These are phyloP conservation scores for Caenorhabditis inopinata DNA, from an alignment of 1,140 invertebrate genomes.

Conservation along the genomic window DNA sequence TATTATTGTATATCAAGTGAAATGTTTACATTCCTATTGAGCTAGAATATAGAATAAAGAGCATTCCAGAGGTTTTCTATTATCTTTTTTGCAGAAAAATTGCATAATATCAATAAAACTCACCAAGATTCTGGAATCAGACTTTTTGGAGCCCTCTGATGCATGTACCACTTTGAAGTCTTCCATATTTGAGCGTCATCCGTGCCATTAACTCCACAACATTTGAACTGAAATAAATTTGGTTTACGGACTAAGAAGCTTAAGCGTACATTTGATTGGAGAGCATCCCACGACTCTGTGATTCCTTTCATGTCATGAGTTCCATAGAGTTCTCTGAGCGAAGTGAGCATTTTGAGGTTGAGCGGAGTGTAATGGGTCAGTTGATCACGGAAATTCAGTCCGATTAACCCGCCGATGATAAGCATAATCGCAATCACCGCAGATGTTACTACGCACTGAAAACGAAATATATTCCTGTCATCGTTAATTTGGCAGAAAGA, in stretches of 20 bases:
- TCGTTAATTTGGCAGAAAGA: not conserved
- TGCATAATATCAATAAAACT: not conserved
- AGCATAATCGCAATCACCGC: conserved; percentile 64
- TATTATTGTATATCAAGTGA: no score
- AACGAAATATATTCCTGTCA: not conserved
- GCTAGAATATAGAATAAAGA: no score
- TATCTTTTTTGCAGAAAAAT: not conserved
- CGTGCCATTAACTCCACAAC: conserved; percentile 65
- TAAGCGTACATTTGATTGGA: conserved; percentile 58
- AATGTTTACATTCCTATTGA: no score
- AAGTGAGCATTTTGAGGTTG: conserved; percentile 65
- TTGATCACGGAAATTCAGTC: conserved; percentile 62
- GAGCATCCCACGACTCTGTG: conserved; percentile 62
- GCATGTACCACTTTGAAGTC: conserved; percentile 66
- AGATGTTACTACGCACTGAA: conserved; percentile 60
- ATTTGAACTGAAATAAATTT: conserved; percentile 57
- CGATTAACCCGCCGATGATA: conserved; percentile 64
- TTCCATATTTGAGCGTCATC: conserved; percentile 59
- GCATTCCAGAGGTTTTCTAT: not conserved
- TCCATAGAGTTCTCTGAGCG: conserved; percentile 62
- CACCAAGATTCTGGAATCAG: conserved; percentile 58
- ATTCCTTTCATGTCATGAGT: conserved; percentile 55
- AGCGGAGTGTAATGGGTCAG: conserved; percentile 59
- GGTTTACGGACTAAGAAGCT: not conserved
- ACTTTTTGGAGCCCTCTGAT: conserved; percentile 54